A percentile compares a stretch with the other conserved stretches of the same genome.
These are phyloP conservation scores for Syritta pipiens DNA, from an alignment of 2,888 invertebrate genomes.

Conservation along the genomic window DNA sequence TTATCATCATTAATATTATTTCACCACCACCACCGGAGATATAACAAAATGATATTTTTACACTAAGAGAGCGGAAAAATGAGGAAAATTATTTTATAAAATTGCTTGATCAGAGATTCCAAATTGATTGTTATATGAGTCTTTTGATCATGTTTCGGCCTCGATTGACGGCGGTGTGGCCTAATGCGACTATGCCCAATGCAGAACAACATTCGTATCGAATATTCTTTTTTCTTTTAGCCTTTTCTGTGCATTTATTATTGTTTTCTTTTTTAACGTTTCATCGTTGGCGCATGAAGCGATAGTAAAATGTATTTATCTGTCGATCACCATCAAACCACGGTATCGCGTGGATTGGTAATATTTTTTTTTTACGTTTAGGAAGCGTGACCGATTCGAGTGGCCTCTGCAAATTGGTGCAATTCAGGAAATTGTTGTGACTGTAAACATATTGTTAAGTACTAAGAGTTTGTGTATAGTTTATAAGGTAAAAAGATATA, in stretches of 20 bases:
- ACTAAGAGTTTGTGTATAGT: no score
- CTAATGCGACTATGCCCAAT: no score
- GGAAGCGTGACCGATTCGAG: conserved; percentile 62
- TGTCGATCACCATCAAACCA: conserved; percentile 8
- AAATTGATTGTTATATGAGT: conserved; percentile 78
- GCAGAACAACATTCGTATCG: no score
- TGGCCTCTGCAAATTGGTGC: conserved; percentile 62
- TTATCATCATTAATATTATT: conserved; percentile 1
- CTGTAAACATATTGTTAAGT: conserved; percentile 48
- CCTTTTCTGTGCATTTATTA: no score
- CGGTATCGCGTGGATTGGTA: conserved; percentile 13
- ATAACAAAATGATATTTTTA: conserved; percentile 70
- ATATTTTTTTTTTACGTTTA: conserved; percentile 23
- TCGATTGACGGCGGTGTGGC: conserved; percentile 35
- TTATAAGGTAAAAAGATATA: no score
- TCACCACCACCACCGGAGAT: conserved; percentile 29
- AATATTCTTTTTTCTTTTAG: no score
- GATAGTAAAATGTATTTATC: conserved; percentile 29
- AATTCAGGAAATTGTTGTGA: conserved; percentile 54
- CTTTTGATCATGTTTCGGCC: conserved; percentile 69
- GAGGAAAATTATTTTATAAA: conserved; percentile 73
- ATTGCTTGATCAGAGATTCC: conserved; percentile 78
- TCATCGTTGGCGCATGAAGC: no score
- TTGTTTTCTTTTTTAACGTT: no score
- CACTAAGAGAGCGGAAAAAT: conserved; percentile 72